A percentile compares a stretch with the other conserved stretches of the same genome.
phyloP scores from a whole-genome alignment of 1,140 invertebrate genomes.

The Anagrus nilaparvatae region DNA sequence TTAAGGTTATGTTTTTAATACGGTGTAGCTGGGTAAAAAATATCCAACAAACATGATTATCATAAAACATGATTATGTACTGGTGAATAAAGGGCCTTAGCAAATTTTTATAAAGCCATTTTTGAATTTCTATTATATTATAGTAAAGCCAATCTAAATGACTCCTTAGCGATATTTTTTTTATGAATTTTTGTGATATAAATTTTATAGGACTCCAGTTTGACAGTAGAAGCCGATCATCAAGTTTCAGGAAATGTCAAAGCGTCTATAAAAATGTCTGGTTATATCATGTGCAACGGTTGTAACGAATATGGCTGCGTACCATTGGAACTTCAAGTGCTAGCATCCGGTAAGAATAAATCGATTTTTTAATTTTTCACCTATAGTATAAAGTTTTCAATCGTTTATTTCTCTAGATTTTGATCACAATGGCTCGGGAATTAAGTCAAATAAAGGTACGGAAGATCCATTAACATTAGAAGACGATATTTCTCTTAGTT shows the following conservation, averaged over 20 bases:
- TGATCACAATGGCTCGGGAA: no score
- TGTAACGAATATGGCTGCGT: slow-evolving; percentile 27
- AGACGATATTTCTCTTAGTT: slow-evolving; percentile 12
- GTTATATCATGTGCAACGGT: slow-evolving; percentile 23
- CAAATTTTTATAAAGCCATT: background rate
- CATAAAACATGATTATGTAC: no score
- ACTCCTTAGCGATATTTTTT: background rate
- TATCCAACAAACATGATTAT: no score
- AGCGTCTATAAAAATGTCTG: slow-evolving; percentile 19
- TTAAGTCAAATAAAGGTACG: no score
- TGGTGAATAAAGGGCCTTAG: slow-evolving; percentile 2
- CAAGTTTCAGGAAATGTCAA: slow-evolving; percentile 12
- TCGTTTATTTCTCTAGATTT: slow-evolving; percentile 18
- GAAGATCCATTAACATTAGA: no score
- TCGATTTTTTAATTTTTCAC: background rate
- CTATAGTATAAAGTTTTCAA: background rate
- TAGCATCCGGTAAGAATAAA: slow-evolving; percentile 26
- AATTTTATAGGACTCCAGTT: slow-evolving; percentile 1
- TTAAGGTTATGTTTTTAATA: no score
- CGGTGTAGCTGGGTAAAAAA: no score
- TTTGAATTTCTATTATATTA: background rate
- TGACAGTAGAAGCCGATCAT: background rate
- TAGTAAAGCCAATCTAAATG: background rate
- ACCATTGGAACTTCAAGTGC: slow-evolving; percentile 16
- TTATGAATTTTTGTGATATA: background rate